Base-by-base conservation (phyloP, 2,888 invertebrate species). In the Saturnia pavonia region DNA sequence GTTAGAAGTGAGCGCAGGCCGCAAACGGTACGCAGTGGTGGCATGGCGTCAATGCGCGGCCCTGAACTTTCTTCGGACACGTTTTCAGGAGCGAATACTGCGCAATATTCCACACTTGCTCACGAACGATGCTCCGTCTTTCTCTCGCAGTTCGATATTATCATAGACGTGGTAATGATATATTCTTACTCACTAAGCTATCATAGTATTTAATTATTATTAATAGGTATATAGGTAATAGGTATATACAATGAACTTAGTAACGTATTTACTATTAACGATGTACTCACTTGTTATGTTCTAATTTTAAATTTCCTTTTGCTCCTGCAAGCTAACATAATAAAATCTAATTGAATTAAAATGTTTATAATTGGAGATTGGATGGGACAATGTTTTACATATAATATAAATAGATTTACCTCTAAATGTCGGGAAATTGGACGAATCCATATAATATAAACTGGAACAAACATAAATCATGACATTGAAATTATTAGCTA, bases 1-100 rank as follows among this genome's bases (percentile, higher is more conserved):
- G 73, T 77, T 74, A 75, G 73, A 74, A 70, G 78, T 72, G 79
- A 74, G 82, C 76, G 86, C 80, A 84, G 83, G 85, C 84, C 83
- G 84, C 81, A 87, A 87, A 85, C 84, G 88, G 88, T 34, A 6
- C 34, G 34, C 34, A 6, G 34, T 85, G 85, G 86, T 81, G 84
- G 85, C 92, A 86, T 81, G 84, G 85, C 92, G 94, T 94, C 94
- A 94, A 94, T 89, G 94, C 87, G 94, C 94, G 94, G 88, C 94
- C 94, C 88, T 94, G 94, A 94, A 94, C 94, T 94, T 94, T 93
- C 94, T 92, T 92, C 88, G 91, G 91, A 88, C 93, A 92, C 91
- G 92, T 92, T 93, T 92, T 93, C 92, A 94, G 93, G 91, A 92
- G 85, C 88, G 84, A 89, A 83, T 90, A 85, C 92, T 91, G 92